phyloP scores from a whole-genome alignment of 2,797 vertebrate genomes.

The Alauda arvensis region DNA sequence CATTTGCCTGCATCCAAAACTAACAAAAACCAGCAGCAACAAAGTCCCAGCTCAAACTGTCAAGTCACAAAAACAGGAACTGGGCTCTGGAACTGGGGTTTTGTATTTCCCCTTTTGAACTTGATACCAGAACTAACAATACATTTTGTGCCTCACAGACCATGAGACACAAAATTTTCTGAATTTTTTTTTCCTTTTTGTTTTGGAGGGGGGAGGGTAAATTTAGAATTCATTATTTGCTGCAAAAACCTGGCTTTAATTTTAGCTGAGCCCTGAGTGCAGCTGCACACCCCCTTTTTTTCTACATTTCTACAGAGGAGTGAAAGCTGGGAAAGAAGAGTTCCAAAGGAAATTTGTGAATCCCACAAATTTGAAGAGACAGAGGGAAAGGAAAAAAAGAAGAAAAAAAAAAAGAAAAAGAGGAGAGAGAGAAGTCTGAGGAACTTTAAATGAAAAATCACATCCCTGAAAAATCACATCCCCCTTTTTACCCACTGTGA shows the following conservation, averaged over 20 bases:
- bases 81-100: neutral
- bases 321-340: neutral
- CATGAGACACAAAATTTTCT: neutral
- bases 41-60: neutral
- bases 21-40: neutral
- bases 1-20: neutral
- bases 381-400: fast-evolving
- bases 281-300: fast-evolving
- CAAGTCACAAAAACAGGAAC: slow-evolving; percentile 54
- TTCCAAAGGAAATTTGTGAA: neutral
- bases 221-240: neutral
- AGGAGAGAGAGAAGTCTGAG: neutral
- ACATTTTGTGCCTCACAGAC: neutral
- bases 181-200: neutral
- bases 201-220: neutral
- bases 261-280: neutral
- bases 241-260: neutral
- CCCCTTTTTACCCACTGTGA: neutral
- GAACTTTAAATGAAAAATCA: neutral
- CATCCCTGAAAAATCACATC: neutral
- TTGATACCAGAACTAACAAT: slow-evolving; percentile 22
- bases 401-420: neutral
- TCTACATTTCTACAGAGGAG: fast-evolving
- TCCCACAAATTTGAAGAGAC: neutral
- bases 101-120: slow-evolving; percentile 27